Evolutionary conservation across 2,113 vertebrate genomes (phyloP).

Genomic region (Rhagologus leucostigma): DNA sequence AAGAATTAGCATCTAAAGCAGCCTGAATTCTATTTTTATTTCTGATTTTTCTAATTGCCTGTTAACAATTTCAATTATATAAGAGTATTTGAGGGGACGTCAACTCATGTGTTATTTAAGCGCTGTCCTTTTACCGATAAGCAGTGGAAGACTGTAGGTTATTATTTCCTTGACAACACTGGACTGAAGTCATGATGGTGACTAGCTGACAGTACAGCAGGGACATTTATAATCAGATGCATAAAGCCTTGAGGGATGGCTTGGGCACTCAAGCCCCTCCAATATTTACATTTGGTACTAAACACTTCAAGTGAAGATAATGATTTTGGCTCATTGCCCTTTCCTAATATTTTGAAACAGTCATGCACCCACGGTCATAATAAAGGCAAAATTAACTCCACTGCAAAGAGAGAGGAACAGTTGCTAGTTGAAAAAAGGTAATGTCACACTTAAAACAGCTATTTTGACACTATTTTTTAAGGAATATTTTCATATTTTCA

Average conservation of each 20-base stretch:
- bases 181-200: background rate
- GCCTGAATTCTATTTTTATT: background rate
- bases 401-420: background rate
- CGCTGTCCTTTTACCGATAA: background rate
- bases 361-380: background rate
- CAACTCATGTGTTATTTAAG: background rate
- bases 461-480: background rate
- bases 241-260: slow-evolving; percentile 3
- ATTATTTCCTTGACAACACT: slow-evolving; percentile 6
- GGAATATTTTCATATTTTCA: background rate
- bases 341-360: slow-evolving; percentile 30
- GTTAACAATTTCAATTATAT: background rate
- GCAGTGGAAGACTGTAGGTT: background rate
- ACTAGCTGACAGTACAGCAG: background rate
- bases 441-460: background rate
- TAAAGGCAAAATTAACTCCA: slow-evolving; percentile 25
- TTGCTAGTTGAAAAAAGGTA: background rate
- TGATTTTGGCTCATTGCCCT: slow-evolving; percentile 51
- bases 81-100: background rate
- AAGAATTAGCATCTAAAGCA: background rate
- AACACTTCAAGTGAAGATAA: slow-evolving; percentile 42
- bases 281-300: slow-evolving; percentile 47
- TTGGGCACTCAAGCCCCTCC: slow-evolving; percentile 40
- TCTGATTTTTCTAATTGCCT: background rate
- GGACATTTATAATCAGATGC: slow-evolving; percentile 23